Base-by-base conservation (phyloP, 1,140 invertebrate genomes). In the Listronotus oregonensis region DNA sequence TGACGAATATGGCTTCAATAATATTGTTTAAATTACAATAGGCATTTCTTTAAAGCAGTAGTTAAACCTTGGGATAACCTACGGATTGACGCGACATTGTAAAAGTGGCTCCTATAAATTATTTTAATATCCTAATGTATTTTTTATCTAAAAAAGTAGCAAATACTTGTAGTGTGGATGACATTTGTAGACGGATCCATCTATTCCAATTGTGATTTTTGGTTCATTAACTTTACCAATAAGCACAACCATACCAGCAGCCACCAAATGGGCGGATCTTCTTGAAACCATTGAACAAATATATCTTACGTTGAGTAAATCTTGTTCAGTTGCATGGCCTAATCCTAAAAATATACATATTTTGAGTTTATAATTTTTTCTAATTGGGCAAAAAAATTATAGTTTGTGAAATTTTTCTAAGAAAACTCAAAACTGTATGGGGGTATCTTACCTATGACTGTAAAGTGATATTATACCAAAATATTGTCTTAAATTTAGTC, bases 141-240 rank as follows among this genome's bases (percentile, higher is more conserved):
- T n/a, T n/a, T n/a, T n/a, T n/a, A n/a, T n/a, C n/a, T n/a, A n/a
- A n/a, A n/a, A n/a, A n/a, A n/a, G 9, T n/a, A 17, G 3, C 2
- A n/a, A 2, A 9, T 56, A 64, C 61, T 51, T 65, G 82, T 99
- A 99, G 80, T 96, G 90, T 0, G 97, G 97, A 81, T 99, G 98
- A 84, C 92, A 98, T 73, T 96, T 87, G 80, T 98, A 99, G 0
- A 99, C 92, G 21, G 96, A 98, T 18, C 98, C 98, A 81, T 99
- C 98, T 66, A 99, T 94, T 49, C 94, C 98, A 14, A 99, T 92
- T 0, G 96, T 97, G 1, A 98, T 91, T 60, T 89, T 86, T 8
- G 90, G 86, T 71, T 96, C 88, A 14, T 86, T 84, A 83, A 98
- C 96, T 82, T 92, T 91, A 75, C 92, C 89, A 39, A 94, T 84